Percentiles rank a stretch among this genome's conserved stretches.
phyloP scores from a whole-genome alignment of 2,888 invertebrate species.

The Lochmaea capreae region DNA sequence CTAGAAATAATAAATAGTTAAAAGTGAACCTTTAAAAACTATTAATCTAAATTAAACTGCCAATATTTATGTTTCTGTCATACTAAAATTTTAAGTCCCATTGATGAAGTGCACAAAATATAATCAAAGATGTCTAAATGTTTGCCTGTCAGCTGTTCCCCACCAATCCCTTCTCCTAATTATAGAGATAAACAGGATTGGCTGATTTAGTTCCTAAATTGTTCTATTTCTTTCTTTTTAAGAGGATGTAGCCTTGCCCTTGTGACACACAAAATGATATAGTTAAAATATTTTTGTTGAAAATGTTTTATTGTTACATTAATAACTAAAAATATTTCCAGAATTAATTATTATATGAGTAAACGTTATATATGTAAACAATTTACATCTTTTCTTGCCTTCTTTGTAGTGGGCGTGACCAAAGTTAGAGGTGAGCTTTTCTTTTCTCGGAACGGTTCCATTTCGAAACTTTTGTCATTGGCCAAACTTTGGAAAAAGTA shows the following conservation, averaged over 20 bases:
- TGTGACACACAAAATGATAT: slow-evolving; percentile 49
- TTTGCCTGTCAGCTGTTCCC: slow-evolving; percentile 65
- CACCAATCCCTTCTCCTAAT: slow-evolving; percentile 53
- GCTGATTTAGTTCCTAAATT: slow-evolving; percentile 48
- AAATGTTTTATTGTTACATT: not conserved
- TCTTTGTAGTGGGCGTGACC: slow-evolving; percentile 15
- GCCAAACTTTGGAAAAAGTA: not conserved
- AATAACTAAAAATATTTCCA: not conserved
- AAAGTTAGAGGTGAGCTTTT: slow-evolving; percentile 6
- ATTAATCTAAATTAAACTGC: slow-evolving; percentile 52
- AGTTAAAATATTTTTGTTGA: slow-evolving; percentile 10
- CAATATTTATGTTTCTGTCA: slow-evolving; percentile 62
- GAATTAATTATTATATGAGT: not conserved
- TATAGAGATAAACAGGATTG: slow-evolving; percentile 52
- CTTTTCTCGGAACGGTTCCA: not conserved
- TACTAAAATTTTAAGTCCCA: slow-evolving; percentile 55
- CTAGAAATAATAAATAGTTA: slow-evolving; percentile 50
- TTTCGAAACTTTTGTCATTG: not conserved
- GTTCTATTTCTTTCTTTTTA: slow-evolving; percentile 46
- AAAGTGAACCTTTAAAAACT: slow-evolving; percentile 52
- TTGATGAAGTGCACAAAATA: slow-evolving; percentile 56
- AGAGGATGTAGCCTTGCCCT: slow-evolving; percentile 48
- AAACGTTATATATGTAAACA: slow-evolving; percentile 1
- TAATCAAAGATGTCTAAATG: slow-evolving; percentile 63
- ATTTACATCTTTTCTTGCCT: slow-evolving; percentile 8